Evolutionary conservation across 1,140 invertebrate genomes (phyloP), one percentile per base, ranked within the genome.

Genomic region (Medauroidea extradentata): DNA sequence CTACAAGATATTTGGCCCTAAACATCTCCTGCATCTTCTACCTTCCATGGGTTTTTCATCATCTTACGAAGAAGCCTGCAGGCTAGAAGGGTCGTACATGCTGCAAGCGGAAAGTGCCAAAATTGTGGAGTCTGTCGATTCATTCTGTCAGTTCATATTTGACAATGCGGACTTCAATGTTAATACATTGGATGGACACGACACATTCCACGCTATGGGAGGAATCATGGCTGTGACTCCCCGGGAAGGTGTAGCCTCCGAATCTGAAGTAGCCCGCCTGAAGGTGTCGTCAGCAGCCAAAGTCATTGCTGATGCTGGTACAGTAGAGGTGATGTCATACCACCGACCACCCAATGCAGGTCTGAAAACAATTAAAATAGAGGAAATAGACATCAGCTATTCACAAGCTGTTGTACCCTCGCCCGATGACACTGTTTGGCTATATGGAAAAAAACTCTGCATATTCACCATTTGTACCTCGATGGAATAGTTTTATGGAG

Each of bases 161-260:
- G 4, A 34, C 29, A 34, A 34, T 34, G 29, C 29, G 5, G 29
- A 70, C 57, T 56, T 63, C 48, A 69, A 70, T 57, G 52, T 52
- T 7, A 38, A 58, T 23, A 70, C 67, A 38, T 25, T 70, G 23
- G 65, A 68, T 59, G 66, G 66, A n/a, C 24, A 53, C 16, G 59
- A 63, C 42, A 68, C 69, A 38, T 67, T 71, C 52, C 69, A 71
- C 54, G 42, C 29, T 16, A 70, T 70, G 69, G 69, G 64, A 19
- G 63, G 64, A 11, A 67, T 67, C 18, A 14, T 24, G 19, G 59
- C 52, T 55, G 46, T 63, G 18, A 66, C 64, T 27, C 60, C 58
- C 5, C 9, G 49, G 11, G 29, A 34, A 7, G 29, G 11, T 7
- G 29, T 34, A 7, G 11, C 29, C 4, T 7, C 5, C 11, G 29